Conservation (phyloP, 2,797 vertebrate genomes). For the Coreius guichenoti region DNA sequence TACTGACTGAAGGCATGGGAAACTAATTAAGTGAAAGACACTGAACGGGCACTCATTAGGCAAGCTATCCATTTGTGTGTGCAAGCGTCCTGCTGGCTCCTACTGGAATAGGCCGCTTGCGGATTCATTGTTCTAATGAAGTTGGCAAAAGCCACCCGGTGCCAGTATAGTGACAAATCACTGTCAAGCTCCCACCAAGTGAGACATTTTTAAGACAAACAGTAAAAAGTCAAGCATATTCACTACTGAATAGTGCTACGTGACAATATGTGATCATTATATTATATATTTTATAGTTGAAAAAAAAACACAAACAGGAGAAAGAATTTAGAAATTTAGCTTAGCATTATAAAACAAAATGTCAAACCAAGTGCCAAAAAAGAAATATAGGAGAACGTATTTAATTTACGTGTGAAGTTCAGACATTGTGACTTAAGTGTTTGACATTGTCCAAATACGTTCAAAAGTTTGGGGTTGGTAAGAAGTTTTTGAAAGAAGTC, state of each 20-base stretch:
- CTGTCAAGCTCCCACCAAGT: conserved; percentile 64
- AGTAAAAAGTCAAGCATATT: conserved; percentile 46
- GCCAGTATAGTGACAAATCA: conserved; percentile 63
- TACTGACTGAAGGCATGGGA: conserved; percentile 63
- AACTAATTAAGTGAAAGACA: conserved; percentile 66
- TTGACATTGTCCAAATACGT: not conserved
- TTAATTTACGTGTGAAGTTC: not conserved
- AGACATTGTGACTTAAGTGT: not conserved
- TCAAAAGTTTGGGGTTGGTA: not conserved
- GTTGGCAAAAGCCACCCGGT: conserved; percentile 49
- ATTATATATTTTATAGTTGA: not conserved
- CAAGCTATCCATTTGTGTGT: conserved; percentile 59
- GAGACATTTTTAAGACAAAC: conserved; percentile 62
- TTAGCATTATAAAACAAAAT: not conserved
- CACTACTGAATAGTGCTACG: conserved; percentile 29
- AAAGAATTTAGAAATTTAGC: not conserved
- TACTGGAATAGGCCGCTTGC: conserved; percentile 60
- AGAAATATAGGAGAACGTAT: not conserved
- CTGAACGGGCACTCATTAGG: conserved; percentile 66
- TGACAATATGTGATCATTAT: conserved; percentile 28
- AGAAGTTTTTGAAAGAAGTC: not conserved
- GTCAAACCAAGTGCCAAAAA: no score
- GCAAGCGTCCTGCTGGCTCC: conserved; percentile 60
- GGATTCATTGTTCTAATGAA: conserved; percentile 68
- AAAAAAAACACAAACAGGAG: not conserved